Conservation (phyloP, 1,140 invertebrate genomes). For the Branchinecta lindahli region DNA sequence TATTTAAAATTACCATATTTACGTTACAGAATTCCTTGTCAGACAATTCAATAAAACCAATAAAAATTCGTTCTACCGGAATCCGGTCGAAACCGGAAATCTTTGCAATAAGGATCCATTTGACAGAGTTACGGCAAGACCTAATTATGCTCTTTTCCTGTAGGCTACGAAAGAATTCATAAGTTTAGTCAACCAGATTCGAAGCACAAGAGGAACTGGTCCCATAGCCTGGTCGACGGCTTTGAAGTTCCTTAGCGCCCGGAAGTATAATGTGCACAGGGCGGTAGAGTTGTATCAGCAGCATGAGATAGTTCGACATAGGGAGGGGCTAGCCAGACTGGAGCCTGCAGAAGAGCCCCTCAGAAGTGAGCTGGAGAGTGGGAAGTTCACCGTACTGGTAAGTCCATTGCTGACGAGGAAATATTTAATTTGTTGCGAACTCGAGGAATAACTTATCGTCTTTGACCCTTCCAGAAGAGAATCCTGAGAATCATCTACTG, state of each 20-base stretch:
- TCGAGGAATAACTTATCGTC: too few relatives aligned
- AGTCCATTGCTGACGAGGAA: slow-evolving; percentile 27
- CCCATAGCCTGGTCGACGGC: slow-evolving; percentile 61
- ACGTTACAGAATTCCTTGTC: too few relatives aligned
- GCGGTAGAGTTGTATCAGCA: slow-evolving; percentile 75
- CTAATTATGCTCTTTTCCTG: slow-evolving; percentile 27
- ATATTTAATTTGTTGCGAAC: slow-evolving; percentile 14
- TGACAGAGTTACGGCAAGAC: too few relatives aligned
- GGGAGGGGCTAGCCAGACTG: slow-evolving; percentile 67
- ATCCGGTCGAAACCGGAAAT: too few relatives aligned
- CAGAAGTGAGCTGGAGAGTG: slow-evolving; percentile 68
- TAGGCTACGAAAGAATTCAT: slow-evolving; percentile 63
- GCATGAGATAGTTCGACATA: slow-evolving; percentile 68
- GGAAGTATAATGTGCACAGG: slow-evolving; percentile 82
- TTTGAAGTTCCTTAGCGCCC: slow-evolving; percentile 84
- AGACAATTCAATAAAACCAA: too few relatives aligned
- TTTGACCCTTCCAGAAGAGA: too few relatives aligned
- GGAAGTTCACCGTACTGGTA: slow-evolving; percentile 93
- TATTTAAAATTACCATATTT: too few relatives aligned
- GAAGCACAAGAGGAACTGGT: slow-evolving; percentile 39
- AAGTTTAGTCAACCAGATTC: slow-evolving; percentile 48
- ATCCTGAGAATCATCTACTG: too few relatives aligned
- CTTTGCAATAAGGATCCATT: too few relatives aligned
- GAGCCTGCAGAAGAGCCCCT: slow-evolving; percentile 64
- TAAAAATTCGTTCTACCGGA: too few relatives aligned